phyloP scores from a whole-genome alignment of 2,888 invertebrate species.

The Branchipolynoe longqiensis region DNA sequence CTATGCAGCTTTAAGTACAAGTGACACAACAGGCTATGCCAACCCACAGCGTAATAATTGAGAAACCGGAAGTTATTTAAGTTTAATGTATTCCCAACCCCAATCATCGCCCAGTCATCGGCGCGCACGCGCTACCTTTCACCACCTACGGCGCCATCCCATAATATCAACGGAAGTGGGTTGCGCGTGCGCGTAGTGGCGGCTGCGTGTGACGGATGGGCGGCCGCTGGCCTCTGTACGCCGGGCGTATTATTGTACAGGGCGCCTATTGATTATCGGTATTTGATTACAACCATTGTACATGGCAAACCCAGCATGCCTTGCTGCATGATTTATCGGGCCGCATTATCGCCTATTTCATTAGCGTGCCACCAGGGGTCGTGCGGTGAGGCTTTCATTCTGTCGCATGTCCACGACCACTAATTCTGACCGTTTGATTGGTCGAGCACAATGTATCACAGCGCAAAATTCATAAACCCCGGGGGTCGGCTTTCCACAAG shows the following conservation, averaged over 20 bases:
- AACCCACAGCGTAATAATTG: background rate
- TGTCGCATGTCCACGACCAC: conserved; percentile 30
- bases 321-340: conserved; percentile 42
- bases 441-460: conserved; percentile 45
- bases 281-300: conserved; percentile 40
- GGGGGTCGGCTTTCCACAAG: no score
- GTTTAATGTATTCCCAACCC: conserved; percentile 3
- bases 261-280: conserved; percentile 30
- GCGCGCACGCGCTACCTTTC: background rate
- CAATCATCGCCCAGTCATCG: background rate
- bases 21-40: no score
- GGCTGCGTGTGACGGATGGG: background rate
- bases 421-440: conserved; percentile 39
- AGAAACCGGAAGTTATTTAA: background rate
- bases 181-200: background rate
- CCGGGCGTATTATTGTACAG: background rate
- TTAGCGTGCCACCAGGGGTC: conserved; percentile 32
- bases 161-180: background rate
- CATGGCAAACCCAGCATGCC: conserved; percentile 38
- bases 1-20: no score
- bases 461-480: conserved; percentile 11
- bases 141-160: background rate
- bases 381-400: background rate
- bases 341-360: conserved; percentile 31
- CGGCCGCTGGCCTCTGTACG: background rate